Base-by-base conservation (phyloP, 2,797 vertebrate genomes). In the Gorsachius magnificus region DNA sequence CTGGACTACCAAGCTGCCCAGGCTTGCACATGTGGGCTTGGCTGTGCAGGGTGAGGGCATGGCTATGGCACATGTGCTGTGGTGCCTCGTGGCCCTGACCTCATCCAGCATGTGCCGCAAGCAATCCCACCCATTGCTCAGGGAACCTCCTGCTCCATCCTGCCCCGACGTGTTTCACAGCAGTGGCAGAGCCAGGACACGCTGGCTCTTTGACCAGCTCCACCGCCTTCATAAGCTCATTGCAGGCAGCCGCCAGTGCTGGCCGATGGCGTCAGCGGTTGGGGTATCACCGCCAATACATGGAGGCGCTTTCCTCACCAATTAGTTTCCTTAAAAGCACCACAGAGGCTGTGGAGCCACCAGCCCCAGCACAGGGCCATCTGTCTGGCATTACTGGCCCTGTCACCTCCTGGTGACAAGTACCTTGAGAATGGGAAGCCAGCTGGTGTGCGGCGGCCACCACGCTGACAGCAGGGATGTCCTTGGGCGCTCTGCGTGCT, bases 391-490 rank as follows among this genome's bases (percentile, higher is more conserved):
- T 66, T 77, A 29, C 74, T 0, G 0, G 45, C 26, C 45, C 75
- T 1, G 1, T 80, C 84, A 80, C 46, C 82, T 83, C 51, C 31
- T 22, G 71, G 22, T 80, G 95, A 76, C 79, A 83, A 77, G 78
- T 2, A 45, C 43, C 63, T 58, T 0, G 0, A 79, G 87, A 64
- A 60, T 1, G 4, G 60, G 33, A 41, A 41, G 54, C 82, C 88
- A 93, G 95, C 86, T 94, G 90, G 75, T 31, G 41, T 9, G 0
- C 2, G 3, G 66, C 3, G 0, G 61, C 13, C 53, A 56, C 54
- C 0, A 0, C 0, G 2, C 58, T 36, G 78, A 46, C 71, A 60
- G 79, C 6, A 0, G 17, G 71, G 70, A 65, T 0, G 0, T 36
- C 92, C 61, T 25, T 0, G 0, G 57, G 57, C 0, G 0, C 20